phyloP scores from a whole-genome alignment of 2,888 invertebrate species.

The Leucoma salicis region DNA sequence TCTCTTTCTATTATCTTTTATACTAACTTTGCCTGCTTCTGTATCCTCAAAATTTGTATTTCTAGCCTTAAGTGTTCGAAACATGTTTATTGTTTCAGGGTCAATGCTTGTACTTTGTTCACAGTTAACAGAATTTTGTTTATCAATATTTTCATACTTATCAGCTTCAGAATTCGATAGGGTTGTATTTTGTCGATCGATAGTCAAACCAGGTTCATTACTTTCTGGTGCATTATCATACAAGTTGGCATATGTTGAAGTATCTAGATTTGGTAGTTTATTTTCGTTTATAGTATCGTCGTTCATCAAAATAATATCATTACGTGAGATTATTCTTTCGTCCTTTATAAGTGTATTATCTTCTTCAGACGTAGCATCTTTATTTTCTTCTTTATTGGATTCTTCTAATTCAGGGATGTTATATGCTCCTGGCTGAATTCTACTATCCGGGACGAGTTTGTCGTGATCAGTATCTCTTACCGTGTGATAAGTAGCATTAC shows the following conservation, averaged over 20 bases:
- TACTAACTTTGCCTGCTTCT: not conserved
- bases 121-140: constrained; percentile 1
- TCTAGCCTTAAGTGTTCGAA: not conserved
- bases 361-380: not conserved
- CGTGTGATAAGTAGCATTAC: not conserved
- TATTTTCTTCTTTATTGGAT: not conserved
- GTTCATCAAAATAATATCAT: constrained; percentile 2
- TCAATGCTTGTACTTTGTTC: constrained; percentile 5
- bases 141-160: constrained; percentile 5
- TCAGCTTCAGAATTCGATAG: constrained; percentile 1
- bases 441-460: not conserved
- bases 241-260: constrained; percentile 1
- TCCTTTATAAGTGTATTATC: not conserved
- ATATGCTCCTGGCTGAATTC: not conserved
- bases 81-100: constrained; percentile 5
- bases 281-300: not conserved
- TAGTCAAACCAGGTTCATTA: not conserved
- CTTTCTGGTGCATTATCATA: constrained; percentile 6
- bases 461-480: not conserved
- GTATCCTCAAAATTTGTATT: not conserved
- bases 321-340: not conserved
- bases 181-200: not conserved
- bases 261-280: not conserved
- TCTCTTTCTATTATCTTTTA: not conserved
- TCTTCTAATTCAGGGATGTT: not conserved